These are phyloP conservation scores for Falco cherrug DNA, from an alignment of 2,797 vertebrate species.

Conservation along the genomic window DNA sequence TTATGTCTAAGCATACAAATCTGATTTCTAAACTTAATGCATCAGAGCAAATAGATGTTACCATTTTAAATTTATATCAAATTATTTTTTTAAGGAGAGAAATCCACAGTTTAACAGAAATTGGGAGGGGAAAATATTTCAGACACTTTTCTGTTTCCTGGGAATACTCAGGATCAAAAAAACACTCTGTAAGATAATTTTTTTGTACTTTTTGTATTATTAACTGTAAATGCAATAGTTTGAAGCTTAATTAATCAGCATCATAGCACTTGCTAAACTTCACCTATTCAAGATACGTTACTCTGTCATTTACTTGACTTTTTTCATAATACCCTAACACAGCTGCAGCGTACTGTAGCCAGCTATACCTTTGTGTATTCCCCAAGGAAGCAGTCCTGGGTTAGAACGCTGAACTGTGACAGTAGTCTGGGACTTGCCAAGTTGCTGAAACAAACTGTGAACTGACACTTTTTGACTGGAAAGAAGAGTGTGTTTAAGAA, in stretches of 20 bases:
- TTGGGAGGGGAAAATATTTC: not conserved
- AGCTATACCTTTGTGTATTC: not conserved
- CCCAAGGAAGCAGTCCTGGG: not conserved
- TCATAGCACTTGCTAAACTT: not conserved
- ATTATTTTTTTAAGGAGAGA: slow-evolving; percentile 28
- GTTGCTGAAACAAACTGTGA: not conserved
- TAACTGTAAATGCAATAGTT: slow-evolving; percentile 48
- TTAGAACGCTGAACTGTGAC: not conserved
- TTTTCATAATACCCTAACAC: not conserved
- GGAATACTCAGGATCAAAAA: slow-evolving; percentile 33
- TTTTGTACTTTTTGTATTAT: slow-evolving; percentile 69
- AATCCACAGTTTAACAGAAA: slow-evolving; percentile 9
- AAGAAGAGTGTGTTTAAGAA: not conserved
- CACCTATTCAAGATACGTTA: not conserved
- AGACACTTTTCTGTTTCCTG: not conserved
- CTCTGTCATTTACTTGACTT: not conserved
- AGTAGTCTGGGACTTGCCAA: not conserved
- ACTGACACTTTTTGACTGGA: not conserved
- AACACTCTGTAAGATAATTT: slow-evolving; percentile 56
- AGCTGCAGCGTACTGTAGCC: not conserved
- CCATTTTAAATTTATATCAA: slow-evolving; percentile 41
- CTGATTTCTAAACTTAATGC: slow-evolving; percentile 63
- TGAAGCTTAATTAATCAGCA: not conserved
- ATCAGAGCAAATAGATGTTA: slow-evolving; percentile 47
- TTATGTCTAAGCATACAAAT: slow-evolving; percentile 63